Evolutionary conservation across 2,113 vertebrate species (phyloP).

Genomic region (Charadrius vociferus): DNA sequence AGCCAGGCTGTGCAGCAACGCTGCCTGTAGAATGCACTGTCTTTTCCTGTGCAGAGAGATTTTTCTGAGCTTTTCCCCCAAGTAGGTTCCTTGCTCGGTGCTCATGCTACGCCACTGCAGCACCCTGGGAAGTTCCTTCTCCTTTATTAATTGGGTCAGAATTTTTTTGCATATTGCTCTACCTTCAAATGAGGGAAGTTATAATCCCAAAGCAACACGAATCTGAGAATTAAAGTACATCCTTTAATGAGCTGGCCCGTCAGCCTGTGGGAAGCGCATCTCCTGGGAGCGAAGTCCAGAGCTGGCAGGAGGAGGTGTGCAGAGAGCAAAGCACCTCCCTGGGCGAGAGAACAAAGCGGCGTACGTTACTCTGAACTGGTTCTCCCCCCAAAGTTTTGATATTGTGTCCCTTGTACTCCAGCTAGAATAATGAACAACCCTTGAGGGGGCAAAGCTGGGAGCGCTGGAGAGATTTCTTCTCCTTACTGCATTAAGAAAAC

Average conservation of each 20-base stretch:
- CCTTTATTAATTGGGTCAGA: constrained; percentile 48
- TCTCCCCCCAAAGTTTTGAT: background rate
- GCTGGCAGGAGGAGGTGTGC: background rate
- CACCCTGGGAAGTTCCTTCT: background rate
- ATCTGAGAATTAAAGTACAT: constrained; percentile 30
- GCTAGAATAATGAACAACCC: background rate
- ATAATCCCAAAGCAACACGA: background rate
- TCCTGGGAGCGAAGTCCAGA: background rate
- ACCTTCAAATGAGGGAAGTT: background rate
- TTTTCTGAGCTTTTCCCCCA: background rate
- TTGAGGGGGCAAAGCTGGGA: background rate
- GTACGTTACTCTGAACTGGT: background rate
- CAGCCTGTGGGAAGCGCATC: background rate
- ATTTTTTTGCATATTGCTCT: constrained; percentile 30
- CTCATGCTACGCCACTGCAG: background rate
- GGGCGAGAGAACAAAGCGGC: background rate
- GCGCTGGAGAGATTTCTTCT: background rate
- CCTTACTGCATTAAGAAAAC: background rate
- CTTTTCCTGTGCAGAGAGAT: background rate
- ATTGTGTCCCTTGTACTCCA: background rate
- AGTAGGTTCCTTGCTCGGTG: background rate
- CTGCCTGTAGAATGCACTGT: background rate
- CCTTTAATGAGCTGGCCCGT: background rate
- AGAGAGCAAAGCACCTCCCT: background rate
- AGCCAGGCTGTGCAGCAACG: background rate